Evolutionary conservation across 2,113 vertebrate genomes (phyloP), one percentile per base, ranked within the genome.

Genomic region (Phaethornis superciliosus): DNA sequence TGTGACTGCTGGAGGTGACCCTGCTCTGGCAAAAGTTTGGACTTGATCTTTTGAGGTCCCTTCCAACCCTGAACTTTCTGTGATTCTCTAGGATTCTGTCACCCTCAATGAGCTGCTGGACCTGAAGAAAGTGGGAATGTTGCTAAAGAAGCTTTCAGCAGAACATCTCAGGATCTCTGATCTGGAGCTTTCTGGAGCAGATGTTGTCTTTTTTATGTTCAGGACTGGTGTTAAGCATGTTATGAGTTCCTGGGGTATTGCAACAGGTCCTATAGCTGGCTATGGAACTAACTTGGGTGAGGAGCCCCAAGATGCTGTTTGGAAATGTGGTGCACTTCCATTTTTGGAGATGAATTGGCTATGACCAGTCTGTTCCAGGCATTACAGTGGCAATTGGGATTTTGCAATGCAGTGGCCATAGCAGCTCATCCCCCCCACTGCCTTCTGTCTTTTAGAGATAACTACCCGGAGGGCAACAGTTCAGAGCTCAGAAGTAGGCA

Each of bases 371-470:
- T 69, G 7, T 12, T 28, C 5, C 12, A 54, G 47, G 3, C 33
- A 15, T 47, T 44, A 2, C 12, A 30, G 65, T 19, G 23, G 33
- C 28, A 23, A 8, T 3, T 32, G 58, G 54, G 42, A 12, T 35
- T 58, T 78, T 54, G 65, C 82, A 54, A 10, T 6, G 37, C 28
- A 51, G 58, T 30, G 14, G 35, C 12, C 15, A 6, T 15, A 42
- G 62, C 7, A 16, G 27, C 18, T 6, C 19, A 30, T 13, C 42
- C 37, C n/a, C 3, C 0, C 2, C 1, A 1, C n/a, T 67, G 52
- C 23, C 23, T 44, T 35, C 51, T 33, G 15, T 2, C 1, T 17
- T 32, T 7, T 71, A 65, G 72, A 63, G 65, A 18, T 26, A 1
- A 2, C 30, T 35, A 8, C 14, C 42, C 54, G 47, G 30, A 67